phyloP scores from a whole-genome alignment of 2,113 vertebrate genomes.

The Orientallactaga bullata region DNA sequence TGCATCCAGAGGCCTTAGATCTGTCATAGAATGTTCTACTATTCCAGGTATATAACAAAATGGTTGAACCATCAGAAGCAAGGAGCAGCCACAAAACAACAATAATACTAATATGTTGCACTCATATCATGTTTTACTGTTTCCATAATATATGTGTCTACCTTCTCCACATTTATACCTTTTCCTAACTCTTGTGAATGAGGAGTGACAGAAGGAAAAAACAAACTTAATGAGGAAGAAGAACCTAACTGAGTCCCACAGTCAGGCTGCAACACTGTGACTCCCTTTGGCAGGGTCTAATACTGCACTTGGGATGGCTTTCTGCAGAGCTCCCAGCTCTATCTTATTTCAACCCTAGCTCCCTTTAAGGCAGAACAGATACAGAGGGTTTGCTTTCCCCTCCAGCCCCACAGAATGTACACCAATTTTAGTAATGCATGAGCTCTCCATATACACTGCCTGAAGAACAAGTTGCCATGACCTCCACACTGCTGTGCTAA shows the following conservation, averaged over 20 bases:
- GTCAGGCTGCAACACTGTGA: background rate
- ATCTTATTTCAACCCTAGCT: background rate
- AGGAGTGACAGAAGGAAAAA: background rate
- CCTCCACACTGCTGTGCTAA: slow-evolving; percentile 17
- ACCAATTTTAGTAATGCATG: slow-evolving; percentile 53
- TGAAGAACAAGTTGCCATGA: slow-evolving; percentile 44
- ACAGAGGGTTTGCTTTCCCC: background rate
- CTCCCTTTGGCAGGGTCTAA: background rate
- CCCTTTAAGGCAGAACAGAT: slow-evolving; percentile 56
- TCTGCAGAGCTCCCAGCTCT: background rate
- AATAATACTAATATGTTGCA: background rate
- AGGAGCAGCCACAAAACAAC: slow-evolving; percentile 33
- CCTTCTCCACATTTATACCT: slow-evolving; percentile 34
- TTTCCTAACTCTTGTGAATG: background rate
- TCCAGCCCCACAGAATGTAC: slow-evolving; percentile 1
- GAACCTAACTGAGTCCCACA: background rate
- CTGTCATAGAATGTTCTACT: background rate
- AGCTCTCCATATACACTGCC: background rate
- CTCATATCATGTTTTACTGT: background rate
- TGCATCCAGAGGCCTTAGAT: background rate
- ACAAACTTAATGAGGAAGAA: background rate
- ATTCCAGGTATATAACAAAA: slow-evolving; percentile 1
- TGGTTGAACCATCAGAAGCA: background rate
- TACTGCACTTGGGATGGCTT: background rate
- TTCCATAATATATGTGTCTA: background rate